phyloP scores from a whole-genome alignment of 1,140 invertebrate genomes.

The Venustaconcha ellipsiformis region DNA sequence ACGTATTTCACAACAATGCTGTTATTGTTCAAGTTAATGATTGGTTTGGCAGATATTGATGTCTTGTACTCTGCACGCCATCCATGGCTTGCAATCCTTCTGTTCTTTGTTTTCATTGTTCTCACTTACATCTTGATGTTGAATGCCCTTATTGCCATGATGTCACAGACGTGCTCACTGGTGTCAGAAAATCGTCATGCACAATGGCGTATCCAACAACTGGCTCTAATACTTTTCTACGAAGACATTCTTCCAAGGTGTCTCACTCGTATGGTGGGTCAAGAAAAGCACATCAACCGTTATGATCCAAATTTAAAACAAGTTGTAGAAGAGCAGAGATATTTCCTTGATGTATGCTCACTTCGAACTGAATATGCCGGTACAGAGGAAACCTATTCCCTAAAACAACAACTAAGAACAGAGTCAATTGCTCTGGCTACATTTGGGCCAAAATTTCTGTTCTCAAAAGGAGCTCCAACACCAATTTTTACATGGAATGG shows the following conservation, averaged over 20 bases:
- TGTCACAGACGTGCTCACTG: constrained; percentile 49
- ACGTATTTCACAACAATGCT: constrained; percentile 30
- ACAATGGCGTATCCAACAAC: constrained; percentile 41
- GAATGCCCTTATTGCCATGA: constrained; percentile 54
- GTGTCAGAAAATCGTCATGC: constrained; percentile 38
- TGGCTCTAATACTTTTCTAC: constrained; percentile 45
- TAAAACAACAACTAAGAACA: constrained; percentile 15
- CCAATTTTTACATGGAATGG: constrained; percentile 9
- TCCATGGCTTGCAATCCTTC: constrained; percentile 44
- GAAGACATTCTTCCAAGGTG: constrained; percentile 28
- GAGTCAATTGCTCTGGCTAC: neutral
- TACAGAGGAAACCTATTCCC: constrained; percentile 23
- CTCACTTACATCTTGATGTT: constrained; percentile 48
- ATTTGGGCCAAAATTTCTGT: neutral
- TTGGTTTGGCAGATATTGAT: constrained; percentile 45
- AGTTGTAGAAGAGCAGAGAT: constrained; percentile 21
- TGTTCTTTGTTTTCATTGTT: constrained; percentile 47
- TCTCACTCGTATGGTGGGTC: constrained; percentile 18
- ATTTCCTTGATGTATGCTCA: constrained; percentile 22
- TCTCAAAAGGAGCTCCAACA: constrained; percentile 6
- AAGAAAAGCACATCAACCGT: constrained; percentile 17
- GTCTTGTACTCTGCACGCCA: constrained; percentile 36
- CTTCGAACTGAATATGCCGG: constrained; percentile 28
- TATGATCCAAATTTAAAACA: constrained; percentile 18
- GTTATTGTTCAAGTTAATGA: constrained; percentile 52